Evolutionary conservation across 2,113 vertebrate species (phyloP).

Genomic region (Onychorhynchus coronatus): DNA sequence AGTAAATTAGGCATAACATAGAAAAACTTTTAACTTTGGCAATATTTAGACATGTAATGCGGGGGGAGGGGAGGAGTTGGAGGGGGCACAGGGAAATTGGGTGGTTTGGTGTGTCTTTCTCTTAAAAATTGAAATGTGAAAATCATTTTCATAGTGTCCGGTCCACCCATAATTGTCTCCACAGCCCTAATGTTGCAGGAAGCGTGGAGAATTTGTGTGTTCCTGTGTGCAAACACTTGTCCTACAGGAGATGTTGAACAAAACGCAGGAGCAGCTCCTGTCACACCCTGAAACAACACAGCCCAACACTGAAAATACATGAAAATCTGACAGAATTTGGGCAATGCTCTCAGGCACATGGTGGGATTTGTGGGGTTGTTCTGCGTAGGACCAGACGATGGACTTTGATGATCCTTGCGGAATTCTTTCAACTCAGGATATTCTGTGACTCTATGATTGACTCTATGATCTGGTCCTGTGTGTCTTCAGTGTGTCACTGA

Average conservation of each 20-base stretch:
- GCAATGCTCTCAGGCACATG: background rate
- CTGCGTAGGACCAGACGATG: background rate
- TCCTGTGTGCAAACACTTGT: background rate
- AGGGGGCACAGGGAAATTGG: fast-evolving
- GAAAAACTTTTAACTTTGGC: background rate
- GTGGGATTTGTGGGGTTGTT: background rate
- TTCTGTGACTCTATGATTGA: background rate
- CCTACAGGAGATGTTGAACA: background rate
- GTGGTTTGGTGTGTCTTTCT: background rate
- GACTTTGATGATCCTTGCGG: background rate
- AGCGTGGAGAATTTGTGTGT: background rate
- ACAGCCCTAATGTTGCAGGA: background rate
- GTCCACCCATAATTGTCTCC: background rate
- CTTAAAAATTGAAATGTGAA: background rate
- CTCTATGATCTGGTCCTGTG: background rate
- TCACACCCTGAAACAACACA: background rate
- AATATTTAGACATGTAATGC: background rate
- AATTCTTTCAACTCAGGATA: background rate
- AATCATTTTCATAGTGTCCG: background rate
- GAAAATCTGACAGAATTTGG: background rate
- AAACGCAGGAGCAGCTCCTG: background rate
- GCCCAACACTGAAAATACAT: background rate
- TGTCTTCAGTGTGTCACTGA: background rate
- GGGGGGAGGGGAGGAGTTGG: fast-evolving
- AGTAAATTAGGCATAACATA: background rate